Evolutionary conservation across 35 echinoderm and acorn worm genomes (phyloP), one percentile per base, ranked within the genome.

Genomic region (Apostichopus parvimensis): DNA sequence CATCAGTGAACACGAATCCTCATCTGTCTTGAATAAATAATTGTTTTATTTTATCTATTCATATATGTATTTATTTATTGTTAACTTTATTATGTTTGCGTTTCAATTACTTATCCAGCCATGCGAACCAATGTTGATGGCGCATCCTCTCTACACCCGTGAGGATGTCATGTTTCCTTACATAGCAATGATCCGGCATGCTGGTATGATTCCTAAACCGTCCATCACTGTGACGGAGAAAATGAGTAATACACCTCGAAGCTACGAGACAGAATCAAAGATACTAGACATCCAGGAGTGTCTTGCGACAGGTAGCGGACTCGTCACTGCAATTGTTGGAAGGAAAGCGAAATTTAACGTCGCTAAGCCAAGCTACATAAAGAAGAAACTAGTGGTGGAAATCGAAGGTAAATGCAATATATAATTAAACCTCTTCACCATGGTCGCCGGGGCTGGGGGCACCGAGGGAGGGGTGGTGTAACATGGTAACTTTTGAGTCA

Each of bases 261-360:
- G 68, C 7, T 20, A 64, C 14, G 58, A 23, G 0, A 45, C 20
- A 45, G 8, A 24, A 45, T 52, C 79, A 14, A 60, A 60, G 20
- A 57, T 87, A 68, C 20, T 8, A 1, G 57, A 15, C 65, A 68
- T 87, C 9, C 57, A 92, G 18, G 94, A 98, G 24, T 98, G 96
- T 79, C 87, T 82, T 13, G 96, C 96, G 23, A 93, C 83, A 60
- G 96, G 96, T 0, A 98, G 96, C 20, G 96, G 96, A 6, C 94
- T 98, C 78, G 94, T 95, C 18, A 77, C 93, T 52, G 96, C 96
- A 0, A 86, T 93, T 54, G 87, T 92, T 85, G 94, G 93, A 52
- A 95, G 92, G 73, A 87, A 94, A 54, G 94, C 96, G 12, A 92
- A 92, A 73, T 98, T 98, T 54, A 95, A 95, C 61, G 77, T 98